These are phyloP conservation scores for Laodelphax striatellus DNA, from an alignment of 1,140 invertebrate species.

Conservation along the genomic window DNA sequence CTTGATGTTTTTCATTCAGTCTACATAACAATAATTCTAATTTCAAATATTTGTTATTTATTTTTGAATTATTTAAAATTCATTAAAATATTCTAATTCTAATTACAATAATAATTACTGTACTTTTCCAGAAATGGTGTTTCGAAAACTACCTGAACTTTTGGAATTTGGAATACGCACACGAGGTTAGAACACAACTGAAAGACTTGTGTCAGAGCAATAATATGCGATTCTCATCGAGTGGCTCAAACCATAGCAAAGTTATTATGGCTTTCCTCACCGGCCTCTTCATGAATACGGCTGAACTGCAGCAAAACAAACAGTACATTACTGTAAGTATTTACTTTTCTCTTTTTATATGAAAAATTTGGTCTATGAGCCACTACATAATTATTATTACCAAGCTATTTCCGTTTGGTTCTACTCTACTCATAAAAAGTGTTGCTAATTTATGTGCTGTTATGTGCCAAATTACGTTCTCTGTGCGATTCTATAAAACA, in stretches of 20 bases:
- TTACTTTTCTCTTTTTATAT: background rate
- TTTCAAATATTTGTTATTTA: too few relatives aligned
- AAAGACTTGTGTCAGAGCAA: conserved; percentile 58
- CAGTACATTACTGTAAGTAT: conserved; percentile 58
- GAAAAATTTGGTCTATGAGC: too few relatives aligned
- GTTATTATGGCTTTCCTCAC: conserved; percentile 66
- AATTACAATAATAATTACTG: conserved; percentile 3
- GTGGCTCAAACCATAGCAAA: conserved; percentile 57
- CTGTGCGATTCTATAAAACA: too few relatives aligned
- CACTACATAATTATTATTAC: too few relatives aligned
- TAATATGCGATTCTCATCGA: conserved; percentile 55
- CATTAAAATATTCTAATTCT: too few relatives aligned
- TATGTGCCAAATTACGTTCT: too few relatives aligned
- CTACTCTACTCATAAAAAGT: too few relatives aligned
- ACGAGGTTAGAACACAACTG: conserved; percentile 73
- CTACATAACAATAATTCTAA: too few relatives aligned
- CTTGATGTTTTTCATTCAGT: too few relatives aligned
- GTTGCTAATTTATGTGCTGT: too few relatives aligned
- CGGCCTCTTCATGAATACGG: conserved; percentile 81
- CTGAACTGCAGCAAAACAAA: conserved; percentile 67
- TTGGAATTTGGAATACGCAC: conserved; percentile 73
- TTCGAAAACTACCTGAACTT: conserved; percentile 79
- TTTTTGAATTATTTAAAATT: too few relatives aligned
- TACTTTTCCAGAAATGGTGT: conserved; percentile 65
- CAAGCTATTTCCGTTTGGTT: too few relatives aligned